Evolutionary conservation across 35 echinoderm and acorn worm species (phyloP).

Genomic region (Hemicentrotus pulcherrimus): DNA sequence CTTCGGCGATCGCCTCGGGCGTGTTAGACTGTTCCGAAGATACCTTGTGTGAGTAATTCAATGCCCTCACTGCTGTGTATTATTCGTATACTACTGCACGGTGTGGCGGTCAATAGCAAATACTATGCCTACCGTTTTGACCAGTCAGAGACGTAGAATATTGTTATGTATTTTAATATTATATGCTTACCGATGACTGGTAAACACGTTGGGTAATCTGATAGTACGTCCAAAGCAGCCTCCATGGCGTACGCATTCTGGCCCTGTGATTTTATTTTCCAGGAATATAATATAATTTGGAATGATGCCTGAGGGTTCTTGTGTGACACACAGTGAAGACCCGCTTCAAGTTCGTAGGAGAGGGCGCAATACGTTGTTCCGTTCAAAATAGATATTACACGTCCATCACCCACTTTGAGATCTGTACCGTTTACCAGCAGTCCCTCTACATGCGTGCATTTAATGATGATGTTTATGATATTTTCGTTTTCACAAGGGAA

Average conservation of each 20-base stretch:
- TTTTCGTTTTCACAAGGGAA: neutral
- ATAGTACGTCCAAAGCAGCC: neutral
- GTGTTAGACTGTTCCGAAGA: too few relatives aligned
- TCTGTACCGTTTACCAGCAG: neutral
- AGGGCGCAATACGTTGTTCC: constrained; percentile 27
- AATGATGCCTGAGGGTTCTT: neutral
- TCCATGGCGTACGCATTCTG: constrained; percentile 34
- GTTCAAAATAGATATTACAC: neutral
- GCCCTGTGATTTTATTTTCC: neutral
- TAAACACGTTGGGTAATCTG: neutral
- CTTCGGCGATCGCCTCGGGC: too few relatives aligned
- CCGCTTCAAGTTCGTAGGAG: neutral
- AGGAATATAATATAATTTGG: neutral
- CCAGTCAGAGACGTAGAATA: neutral
- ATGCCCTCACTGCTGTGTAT: too few relatives aligned
- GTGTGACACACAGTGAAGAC: constrained; percentile 35
- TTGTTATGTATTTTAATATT: neutral
- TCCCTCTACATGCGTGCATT: neutral
- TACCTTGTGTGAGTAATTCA: too few relatives aligned
- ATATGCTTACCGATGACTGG: neutral
- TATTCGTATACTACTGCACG: too few relatives aligned
- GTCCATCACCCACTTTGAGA: neutral
- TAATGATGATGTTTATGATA: neutral
- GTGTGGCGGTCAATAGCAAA: too few relatives aligned
- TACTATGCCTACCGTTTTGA: too few relatives aligned